phyloP scores from a whole-genome alignment of 1,140 invertebrate genomes.

The Paramacrobiotus metropolitanus region DNA sequence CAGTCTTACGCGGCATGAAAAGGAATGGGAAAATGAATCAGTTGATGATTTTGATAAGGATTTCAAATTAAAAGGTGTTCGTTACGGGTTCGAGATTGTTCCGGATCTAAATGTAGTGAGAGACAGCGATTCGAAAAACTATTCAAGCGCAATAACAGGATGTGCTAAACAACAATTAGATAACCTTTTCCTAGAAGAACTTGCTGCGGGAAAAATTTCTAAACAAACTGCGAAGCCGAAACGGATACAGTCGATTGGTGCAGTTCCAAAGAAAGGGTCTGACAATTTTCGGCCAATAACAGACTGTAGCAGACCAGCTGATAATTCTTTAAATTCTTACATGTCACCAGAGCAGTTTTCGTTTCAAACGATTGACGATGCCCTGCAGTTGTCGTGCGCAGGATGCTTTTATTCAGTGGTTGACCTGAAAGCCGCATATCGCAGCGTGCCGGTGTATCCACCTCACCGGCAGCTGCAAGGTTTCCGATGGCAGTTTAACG shows the following conservation, averaged over 20 bases:
- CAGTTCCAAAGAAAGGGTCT: background rate
- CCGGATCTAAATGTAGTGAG: no score
- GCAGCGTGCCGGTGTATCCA: background rate
- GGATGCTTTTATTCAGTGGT: background rate
- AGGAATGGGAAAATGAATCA: no score
- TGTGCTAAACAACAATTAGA: no score
- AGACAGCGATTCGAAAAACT: no score
- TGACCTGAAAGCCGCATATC: background rate
- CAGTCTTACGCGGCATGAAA: no score
- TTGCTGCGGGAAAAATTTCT: background rate
- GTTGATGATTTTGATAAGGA: no score
- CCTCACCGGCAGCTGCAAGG: background rate
- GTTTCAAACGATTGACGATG: background rate
- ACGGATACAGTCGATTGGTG: background rate
- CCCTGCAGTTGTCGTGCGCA: background rate
- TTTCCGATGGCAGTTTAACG: conserved; percentile 7
- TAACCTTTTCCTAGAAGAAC: no score
- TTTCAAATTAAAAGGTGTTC: no score
- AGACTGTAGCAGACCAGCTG: background rate
- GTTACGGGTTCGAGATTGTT: no score
- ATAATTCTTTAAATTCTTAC: background rate
- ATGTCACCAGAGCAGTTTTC: background rate
- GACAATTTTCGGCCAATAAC: background rate
- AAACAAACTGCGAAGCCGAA: background rate
- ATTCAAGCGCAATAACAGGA: no score